These are phyloP conservation scores for Morelia viridis DNA, from an alignment of 2,797 vertebrate genomes.

Conservation along the genomic window DNA sequence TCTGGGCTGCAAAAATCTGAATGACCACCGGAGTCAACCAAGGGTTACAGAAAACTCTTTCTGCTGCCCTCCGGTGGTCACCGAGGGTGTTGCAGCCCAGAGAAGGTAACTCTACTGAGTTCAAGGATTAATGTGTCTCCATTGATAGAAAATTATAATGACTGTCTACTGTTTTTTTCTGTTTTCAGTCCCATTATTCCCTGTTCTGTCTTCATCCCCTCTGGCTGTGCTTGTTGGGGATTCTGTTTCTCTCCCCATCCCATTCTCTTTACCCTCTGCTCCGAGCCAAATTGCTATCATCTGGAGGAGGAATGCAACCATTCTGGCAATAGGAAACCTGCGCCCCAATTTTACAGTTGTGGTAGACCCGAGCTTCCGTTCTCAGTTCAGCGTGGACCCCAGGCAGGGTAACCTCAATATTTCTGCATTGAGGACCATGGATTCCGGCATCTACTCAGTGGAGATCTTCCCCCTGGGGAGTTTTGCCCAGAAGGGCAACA, in stretches of 20 bases:
- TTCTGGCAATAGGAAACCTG: constrained; percentile 49
- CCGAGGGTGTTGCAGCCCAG: background rate
- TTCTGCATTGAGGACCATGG: constrained; percentile 13
- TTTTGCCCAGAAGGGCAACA: constrained; percentile 9
- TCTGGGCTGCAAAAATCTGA: background rate
- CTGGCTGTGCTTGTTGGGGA: constrained; percentile 35
- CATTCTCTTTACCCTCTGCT: constrained; percentile 34
- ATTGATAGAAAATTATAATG: background rate
- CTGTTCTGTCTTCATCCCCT: constrained; percentile 2
- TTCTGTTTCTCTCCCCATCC: constrained; percentile 37
- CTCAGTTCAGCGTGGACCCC: constrained; percentile 50
- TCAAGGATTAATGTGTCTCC: background rate
- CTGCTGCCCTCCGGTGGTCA: background rate
- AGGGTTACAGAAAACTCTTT: background rate
- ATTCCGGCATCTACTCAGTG: constrained; percentile 56
- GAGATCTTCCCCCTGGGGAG: constrained; percentile 40
- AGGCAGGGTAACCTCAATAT: constrained; percentile 51
- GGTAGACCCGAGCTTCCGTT: constrained; percentile 36
- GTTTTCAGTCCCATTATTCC: background rate
- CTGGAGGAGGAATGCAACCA: constrained; percentile 54
- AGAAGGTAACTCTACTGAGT: background rate
- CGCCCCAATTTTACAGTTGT: constrained; percentile 41
- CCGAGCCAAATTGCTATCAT: constrained; percentile 46
- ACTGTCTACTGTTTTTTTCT: background rate
- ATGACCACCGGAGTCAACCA: background rate